A percentile compares a stretch with the other conserved stretches of the same genome.
phyloP scores from a whole-genome alignment of 2,113 vertebrate genomes.

The Lepidothrix coronata region DNA sequence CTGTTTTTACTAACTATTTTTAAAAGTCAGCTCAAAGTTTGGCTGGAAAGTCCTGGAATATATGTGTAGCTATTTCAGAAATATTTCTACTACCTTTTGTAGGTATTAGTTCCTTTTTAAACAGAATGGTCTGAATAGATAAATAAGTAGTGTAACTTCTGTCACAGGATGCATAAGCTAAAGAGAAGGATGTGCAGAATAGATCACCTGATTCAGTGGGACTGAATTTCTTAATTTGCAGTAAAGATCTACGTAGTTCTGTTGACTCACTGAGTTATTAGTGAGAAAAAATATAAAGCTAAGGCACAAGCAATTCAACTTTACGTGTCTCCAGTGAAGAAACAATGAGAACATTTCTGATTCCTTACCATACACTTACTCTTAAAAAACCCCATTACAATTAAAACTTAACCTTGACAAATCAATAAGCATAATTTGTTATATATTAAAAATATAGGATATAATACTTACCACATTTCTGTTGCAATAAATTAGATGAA shows the following conservation, averaged over 20 bases:
- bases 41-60: neutral
- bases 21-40: neutral
- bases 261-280: neutral
- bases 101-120: neutral
- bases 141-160: neutral
- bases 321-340: neutral
- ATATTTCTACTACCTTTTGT: neutral
- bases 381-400: neutral
- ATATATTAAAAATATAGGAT: neutral
- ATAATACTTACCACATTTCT: neutral
- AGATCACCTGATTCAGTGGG: neutral
- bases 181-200: constrained; percentile 11
- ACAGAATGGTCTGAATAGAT: neutral
- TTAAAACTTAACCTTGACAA: neutral
- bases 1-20: neutral
- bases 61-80: neutral
- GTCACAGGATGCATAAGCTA: neutral
- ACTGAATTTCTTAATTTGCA: neutral
- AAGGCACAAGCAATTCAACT: neutral
- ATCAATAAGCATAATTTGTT: neutral
- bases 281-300: neutral
- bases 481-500: neutral
- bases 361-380: neutral
- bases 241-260: neutral
- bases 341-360: neutral